Evolutionary conservation across 2,797 vertebrate genomes (phyloP).

Genomic region (Pantherophis vulpinus): DNA sequence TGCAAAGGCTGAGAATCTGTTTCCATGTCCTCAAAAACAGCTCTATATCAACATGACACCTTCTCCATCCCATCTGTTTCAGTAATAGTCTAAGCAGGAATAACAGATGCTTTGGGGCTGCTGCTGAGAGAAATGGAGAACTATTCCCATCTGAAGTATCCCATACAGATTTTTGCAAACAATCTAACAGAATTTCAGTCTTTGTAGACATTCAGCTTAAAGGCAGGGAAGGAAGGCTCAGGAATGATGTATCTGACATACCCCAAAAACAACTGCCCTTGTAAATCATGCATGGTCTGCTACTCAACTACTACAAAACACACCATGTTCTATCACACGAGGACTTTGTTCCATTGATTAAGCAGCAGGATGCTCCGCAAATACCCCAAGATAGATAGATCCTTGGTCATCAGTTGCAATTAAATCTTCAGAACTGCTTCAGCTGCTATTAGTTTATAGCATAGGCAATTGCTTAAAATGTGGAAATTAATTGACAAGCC

Average conservation of each 20-base stretch:
- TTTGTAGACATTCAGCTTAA: background rate
- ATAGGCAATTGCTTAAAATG: conserved; percentile 15
- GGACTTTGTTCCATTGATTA: background rate
- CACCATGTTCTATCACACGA: background rate
- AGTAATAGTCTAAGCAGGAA: background rate
- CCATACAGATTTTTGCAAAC: background rate
- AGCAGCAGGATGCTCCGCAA: background rate
- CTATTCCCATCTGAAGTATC: background rate
- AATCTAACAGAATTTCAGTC: too few relatives aligned
- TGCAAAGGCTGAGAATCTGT: background rate
- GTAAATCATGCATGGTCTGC: background rate
- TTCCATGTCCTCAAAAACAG: background rate
- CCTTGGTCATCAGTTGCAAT: background rate
- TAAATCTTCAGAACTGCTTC: conserved; percentile 7
- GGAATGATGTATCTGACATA: background rate
- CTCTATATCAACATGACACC: background rate
- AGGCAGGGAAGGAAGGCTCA: background rate
- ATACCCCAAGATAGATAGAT: background rate
- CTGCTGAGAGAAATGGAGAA: background rate
- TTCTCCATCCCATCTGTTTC: background rate
- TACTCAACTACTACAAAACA: background rate
- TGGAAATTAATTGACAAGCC: conserved; percentile 44
- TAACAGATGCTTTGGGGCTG: background rate
- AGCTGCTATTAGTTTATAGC: conserved; percentile 13
- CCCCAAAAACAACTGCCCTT: background rate